Percentiles rank a stretch among this genome's conserved stretches.
These are phyloP conservation scores for Urocitellus parryii DNA, from an alignment of 2,113 vertebrate species.

Conservation along the genomic window DNA sequence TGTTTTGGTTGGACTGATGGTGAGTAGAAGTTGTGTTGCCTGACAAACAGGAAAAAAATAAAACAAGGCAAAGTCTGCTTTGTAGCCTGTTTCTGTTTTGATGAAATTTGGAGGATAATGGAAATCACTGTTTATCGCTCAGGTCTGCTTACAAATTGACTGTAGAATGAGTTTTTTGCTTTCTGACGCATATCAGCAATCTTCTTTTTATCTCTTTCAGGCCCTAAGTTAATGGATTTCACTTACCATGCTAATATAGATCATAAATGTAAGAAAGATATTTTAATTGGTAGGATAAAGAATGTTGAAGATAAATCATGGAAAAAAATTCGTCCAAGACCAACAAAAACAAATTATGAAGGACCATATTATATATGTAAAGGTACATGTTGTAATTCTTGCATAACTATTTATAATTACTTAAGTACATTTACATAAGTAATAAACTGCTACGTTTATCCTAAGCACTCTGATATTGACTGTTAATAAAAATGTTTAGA, in stretches of 20 bases:
- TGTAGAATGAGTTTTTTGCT: conserved; percentile 7
- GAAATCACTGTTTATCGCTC: background rate
- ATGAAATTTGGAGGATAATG: background rate
- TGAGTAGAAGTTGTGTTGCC: background rate
- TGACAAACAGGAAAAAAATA: background rate
- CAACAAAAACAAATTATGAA: conserved; percentile 97
- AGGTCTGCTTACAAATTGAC: background rate
- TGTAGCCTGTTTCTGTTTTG: background rate
- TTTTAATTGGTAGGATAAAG: conserved; percentile 95
- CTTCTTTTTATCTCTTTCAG: conserved; percentile 86
- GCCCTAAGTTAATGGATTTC: conserved; percentile 93
- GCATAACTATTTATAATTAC: background rate
- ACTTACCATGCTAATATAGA: conserved; percentile 90
- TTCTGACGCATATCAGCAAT: conserved; percentile 40
- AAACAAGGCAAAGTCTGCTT: background rate
- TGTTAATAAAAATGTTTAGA: background rate
- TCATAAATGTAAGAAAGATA: conserved; percentile 99
- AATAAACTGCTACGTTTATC: background rate
- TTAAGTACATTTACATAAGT: background rate
- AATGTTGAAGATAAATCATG: conserved; percentile 92
- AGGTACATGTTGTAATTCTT: conserved; percentile 87
- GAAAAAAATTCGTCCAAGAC: conserved; percentile 97
- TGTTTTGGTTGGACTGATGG: background rate
- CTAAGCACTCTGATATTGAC: background rate
- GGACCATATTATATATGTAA: conserved; percentile 99